phyloP scores from a whole-genome alignment of 2,113 vertebrate species.

The Calyptomena viridis region DNA sequence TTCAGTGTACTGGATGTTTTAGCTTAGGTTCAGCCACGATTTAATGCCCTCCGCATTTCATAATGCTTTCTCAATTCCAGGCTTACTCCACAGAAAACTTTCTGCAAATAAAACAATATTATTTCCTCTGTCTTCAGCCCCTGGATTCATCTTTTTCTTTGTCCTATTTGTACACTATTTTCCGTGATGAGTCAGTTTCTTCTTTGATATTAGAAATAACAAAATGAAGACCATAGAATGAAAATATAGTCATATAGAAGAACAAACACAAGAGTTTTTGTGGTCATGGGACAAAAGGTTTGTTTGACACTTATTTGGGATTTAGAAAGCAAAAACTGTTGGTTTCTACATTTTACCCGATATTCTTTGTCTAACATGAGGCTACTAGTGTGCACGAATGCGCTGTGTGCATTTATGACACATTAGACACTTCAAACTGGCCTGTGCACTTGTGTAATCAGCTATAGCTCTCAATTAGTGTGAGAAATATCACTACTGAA shows the following conservation, averaged over 20 bases:
- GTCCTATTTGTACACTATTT: background rate
- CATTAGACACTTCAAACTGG: background rate
- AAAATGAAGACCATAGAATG: background rate
- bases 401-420: background rate
- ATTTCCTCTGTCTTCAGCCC: background rate
- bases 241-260: background rate
- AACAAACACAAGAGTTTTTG: background rate
- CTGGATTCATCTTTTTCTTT: background rate
- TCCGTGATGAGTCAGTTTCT: background rate
- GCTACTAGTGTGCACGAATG: background rate
- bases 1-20: background rate
- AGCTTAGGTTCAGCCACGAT: background rate
- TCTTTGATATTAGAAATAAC: background rate
- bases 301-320: background rate
- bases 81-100: background rate
- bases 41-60: conserved; percentile 9
- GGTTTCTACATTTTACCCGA: background rate
- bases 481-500: background rate
- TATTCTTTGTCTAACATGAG: background rate
- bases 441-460: background rate
- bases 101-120: conserved; percentile 19
- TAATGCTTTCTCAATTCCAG: conserved; percentile 13
- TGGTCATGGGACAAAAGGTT: background rate
- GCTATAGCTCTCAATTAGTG: background rate
- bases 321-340: background rate